Conservation (phyloP, 2,797 vertebrate species). For the Catostomus latipinnis region DNA sequence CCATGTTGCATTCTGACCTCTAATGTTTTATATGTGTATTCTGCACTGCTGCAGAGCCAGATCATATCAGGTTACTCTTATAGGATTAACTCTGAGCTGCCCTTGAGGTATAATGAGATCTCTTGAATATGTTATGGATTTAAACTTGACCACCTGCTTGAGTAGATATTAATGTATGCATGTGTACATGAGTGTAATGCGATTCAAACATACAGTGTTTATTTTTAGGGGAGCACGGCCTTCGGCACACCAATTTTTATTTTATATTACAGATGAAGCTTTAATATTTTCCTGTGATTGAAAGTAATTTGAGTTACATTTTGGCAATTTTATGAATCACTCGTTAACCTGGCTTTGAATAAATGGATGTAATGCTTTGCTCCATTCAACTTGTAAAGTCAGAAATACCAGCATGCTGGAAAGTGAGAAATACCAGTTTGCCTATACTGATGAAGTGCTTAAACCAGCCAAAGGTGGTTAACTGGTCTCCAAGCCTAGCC, state of each 20-base stretch:
- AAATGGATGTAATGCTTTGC: not conserved
- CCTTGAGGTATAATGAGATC: constrained; percentile 39
- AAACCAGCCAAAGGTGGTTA: too few relatives aligned
- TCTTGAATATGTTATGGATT: constrained; percentile 46
- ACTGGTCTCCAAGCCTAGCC: too few relatives aligned
- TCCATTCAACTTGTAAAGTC: not conserved
- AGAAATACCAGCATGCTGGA: too few relatives aligned
- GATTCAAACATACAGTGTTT: constrained; percentile 11
- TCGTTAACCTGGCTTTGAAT: not conserved
- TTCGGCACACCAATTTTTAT: not conserved
- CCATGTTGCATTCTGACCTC: constrained; percentile 67
- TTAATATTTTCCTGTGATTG: not conserved
- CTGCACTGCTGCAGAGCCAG: constrained; percentile 56
- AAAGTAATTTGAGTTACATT: not conserved
- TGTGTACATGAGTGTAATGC: constrained; percentile 12
- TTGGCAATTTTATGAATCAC: not conserved
- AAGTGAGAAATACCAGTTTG: too few relatives aligned
- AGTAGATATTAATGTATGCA: constrained; percentile 33
- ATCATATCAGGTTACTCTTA: constrained; percentile 56
- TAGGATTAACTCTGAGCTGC: constrained; percentile 54
- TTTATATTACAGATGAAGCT: not conserved
- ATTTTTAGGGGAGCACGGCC: constrained; percentile 1
- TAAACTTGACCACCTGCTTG: constrained; percentile 53
- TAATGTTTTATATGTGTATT: constrained; percentile 64
- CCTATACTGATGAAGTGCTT: too few relatives aligned